Evolutionary conservation across 2,113 vertebrate genomes (phyloP).

Genomic region (Gasterosteus aculeatus): DNA sequence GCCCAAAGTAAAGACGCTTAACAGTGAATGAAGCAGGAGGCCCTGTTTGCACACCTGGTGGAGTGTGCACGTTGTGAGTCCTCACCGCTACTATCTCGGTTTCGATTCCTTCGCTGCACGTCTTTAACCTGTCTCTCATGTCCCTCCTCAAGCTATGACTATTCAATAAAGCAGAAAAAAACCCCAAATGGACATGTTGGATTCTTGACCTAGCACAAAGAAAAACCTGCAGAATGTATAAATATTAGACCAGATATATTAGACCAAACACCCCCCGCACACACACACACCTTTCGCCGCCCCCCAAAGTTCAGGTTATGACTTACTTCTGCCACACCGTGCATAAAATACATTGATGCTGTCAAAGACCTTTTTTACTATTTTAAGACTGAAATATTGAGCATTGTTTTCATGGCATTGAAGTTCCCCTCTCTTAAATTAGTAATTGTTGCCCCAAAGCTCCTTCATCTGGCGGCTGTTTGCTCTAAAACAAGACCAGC

Average conservation of each 20-base stretch:
- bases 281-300: not conserved
- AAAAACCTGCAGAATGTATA: constrained; percentile 19
- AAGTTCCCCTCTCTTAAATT: not conserved
- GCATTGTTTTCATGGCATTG: not conserved
- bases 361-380: too few relatives aligned
- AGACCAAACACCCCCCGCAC: not conserved
- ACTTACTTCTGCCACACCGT: constrained; percentile 7
- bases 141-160: not conserved
- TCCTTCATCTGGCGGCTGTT: not conserved
- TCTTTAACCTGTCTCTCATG: not conserved
- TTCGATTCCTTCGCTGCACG: not conserved
- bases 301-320: not conserved
- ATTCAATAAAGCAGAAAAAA: not conserved
- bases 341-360: not conserved
- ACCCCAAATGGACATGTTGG: not conserved
- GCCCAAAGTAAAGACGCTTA: constrained; percentile 24
- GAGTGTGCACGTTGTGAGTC: not conserved
- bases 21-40: not conserved
- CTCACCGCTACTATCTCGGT: not conserved
- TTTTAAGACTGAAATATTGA: not conserved
- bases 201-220: constrained; percentile 12
- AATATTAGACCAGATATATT: not conserved
- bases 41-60: not conserved
- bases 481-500: not conserved
- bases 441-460: not conserved